Percentiles rank a stretch among this genome's conserved stretches.
Evolutionary conservation across 1,140 invertebrate genomes (phyloP).

Genomic region (Cotesia typhae): DNA sequence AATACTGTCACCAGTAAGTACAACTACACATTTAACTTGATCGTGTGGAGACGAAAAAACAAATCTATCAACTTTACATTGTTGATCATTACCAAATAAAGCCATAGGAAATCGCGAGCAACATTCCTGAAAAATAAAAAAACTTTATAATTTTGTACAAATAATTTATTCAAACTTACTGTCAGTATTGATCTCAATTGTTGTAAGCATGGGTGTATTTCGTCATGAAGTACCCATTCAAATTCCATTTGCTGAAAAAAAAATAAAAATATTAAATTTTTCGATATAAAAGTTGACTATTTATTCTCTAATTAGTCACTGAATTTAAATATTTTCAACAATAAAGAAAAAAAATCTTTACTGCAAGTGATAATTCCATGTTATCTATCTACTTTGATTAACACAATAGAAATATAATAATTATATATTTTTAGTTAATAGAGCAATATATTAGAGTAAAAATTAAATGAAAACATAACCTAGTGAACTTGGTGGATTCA

Average conservation of each 20-base stretch:
- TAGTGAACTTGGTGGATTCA: constrained; percentile 36
- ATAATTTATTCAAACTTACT: constrained; percentile 68
- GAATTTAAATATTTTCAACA: constrained; percentile 16
- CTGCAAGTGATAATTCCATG: not conserved
- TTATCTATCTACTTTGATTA: not conserved
- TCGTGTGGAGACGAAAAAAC: constrained; percentile 84
- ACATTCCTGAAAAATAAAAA: constrained; percentile 74
- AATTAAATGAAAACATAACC: constrained; percentile 22
- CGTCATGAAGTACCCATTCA: constrained; percentile 89
- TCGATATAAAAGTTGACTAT: not conserved
- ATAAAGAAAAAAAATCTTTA: constrained; percentile 2
- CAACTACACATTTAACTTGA: constrained; percentile 90
- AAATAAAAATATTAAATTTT: constrained; percentile 20
- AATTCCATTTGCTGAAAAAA: constrained; percentile 88
- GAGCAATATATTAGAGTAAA: not conserved
- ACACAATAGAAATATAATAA: constrained; percentile 7
- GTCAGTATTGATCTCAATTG: constrained; percentile 85
- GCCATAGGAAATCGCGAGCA: constrained; percentile 84
- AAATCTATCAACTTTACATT: constrained; percentile 88
- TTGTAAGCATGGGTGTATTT: constrained; percentile 86
- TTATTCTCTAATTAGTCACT: constrained; percentile 4
- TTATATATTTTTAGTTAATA: not conserved
- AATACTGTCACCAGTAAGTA: constrained; percentile 89
- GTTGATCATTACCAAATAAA: constrained; percentile 82
- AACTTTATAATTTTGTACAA: constrained; percentile 4